Evolutionary conservation across 2,888 invertebrate genomes (phyloP).

Genomic region (Tribolium freemani): DNA sequence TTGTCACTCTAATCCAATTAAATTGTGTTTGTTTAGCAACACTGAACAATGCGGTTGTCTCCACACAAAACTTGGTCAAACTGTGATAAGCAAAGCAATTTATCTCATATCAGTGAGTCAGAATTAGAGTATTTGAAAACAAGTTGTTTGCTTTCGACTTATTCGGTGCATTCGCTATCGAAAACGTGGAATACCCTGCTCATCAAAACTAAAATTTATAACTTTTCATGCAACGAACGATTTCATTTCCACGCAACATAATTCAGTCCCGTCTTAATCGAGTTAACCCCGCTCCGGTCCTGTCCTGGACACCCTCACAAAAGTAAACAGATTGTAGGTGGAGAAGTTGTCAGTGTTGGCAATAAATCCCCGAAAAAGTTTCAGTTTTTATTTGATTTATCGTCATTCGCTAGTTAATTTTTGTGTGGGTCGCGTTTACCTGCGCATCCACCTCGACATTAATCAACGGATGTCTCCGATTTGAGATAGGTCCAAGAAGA

Average conservation of each 20-base stretch:
- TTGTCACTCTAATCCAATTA: background rate
- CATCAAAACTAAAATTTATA: background rate
- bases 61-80: background rate
- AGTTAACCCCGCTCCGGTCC: slow-evolving; percentile 23
- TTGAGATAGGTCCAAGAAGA: slow-evolving; percentile 56
- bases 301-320: slow-evolving; percentile 47
- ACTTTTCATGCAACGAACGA: slow-evolving; percentile 6
- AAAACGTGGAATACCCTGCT: background rate
- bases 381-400: slow-evolving; percentile 63
- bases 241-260: slow-evolving; percentile 38
- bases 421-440: slow-evolving; percentile 58
- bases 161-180: background rate
- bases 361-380: slow-evolving; percentile 60
- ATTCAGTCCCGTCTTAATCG: slow-evolving; percentile 30
- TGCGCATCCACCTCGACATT: slow-evolving; percentile 56
- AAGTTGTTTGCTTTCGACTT: background rate
- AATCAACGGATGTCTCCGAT: slow-evolving; percentile 61
- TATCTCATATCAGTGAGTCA: background rate
- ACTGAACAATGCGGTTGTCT: background rate
- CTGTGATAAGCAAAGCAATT: slow-evolving; percentile 8
- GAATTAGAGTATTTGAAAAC: background rate
- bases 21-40: background rate
- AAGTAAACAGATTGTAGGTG: slow-evolving; percentile 63
- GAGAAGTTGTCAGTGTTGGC: slow-evolving; percentile 58
- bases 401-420: slow-evolving; percentile 59